phyloP scores from a whole-genome alignment of 2,113 vertebrate genomes.

The Laticauda colubrina region DNA sequence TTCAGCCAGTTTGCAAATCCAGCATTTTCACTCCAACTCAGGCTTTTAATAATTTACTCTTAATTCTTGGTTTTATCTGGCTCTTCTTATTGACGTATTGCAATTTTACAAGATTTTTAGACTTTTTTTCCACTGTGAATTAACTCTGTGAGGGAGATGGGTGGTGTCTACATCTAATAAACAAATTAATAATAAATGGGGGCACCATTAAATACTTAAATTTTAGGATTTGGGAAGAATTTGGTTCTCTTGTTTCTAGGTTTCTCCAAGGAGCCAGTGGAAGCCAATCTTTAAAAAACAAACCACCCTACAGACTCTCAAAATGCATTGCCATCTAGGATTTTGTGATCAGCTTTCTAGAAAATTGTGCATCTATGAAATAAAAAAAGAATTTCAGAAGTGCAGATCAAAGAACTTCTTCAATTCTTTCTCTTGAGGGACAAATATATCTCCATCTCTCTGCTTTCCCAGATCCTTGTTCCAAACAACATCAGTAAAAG shows the following conservation, averaged over 20 bases:
- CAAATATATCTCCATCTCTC: neutral
- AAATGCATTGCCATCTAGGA: neutral
- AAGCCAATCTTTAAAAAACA: neutral
- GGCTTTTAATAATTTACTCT: too few species aligned
- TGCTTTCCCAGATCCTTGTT: neutral
- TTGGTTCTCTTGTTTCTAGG: neutral
- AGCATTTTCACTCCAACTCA: neutral
- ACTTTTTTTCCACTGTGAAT: too few species aligned
- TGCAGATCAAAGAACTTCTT: neutral
- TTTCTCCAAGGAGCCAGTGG: too few species aligned
- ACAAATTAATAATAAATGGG: neutral
- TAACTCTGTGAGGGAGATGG: too few species aligned
- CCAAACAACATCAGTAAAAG: neutral
- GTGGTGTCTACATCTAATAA: too few species aligned
- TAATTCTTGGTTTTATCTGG: too few species aligned
- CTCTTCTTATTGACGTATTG: too few species aligned
- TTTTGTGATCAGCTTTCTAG: neutral
- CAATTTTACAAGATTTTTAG: too few species aligned
- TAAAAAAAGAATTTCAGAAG: neutral
- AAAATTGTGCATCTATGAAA: neutral
- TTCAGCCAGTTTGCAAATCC: too few species aligned
- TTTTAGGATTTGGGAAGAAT: neutral
- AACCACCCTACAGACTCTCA: neutral
- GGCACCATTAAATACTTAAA: neutral
- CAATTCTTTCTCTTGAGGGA: neutral